Evolutionary conservation across 2,888 invertebrate species (phyloP).

Genomic region (Macrophya alboannulata): DNA sequence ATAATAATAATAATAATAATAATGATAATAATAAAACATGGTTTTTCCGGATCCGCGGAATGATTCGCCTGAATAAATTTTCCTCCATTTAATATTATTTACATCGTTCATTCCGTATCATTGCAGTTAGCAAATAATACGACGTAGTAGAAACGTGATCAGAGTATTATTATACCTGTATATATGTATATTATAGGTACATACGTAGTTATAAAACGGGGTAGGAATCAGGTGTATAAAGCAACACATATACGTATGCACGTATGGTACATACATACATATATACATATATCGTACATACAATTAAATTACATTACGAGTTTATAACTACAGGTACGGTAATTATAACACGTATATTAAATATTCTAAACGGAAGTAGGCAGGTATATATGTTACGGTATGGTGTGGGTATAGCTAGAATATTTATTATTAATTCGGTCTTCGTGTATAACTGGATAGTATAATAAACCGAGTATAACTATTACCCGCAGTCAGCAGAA

Average conservation of each 20-base stretch:
- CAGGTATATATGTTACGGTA: not conserved
- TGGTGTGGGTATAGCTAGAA: not conserved
- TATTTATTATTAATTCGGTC: conserved; percentile 16
- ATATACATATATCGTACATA: not conserved
- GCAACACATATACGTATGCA: no score
- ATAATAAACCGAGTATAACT: not conserved
- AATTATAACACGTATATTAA: conserved; percentile 25
- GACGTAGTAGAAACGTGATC: not conserved
- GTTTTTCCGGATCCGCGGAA: no score
- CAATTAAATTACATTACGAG: not conserved
- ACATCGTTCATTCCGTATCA: no score
- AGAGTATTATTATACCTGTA: not conserved
- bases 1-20: not conserved
- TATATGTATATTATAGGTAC: no score
- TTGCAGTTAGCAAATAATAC: not conserved
- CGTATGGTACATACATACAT: not conserved
- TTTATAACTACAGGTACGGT: not conserved
- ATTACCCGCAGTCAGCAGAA: not conserved
- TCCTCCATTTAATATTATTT: no score
- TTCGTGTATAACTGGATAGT: not conserved
- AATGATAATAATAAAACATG: not conserved
- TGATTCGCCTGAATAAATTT: no score
- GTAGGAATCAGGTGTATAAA: not conserved
- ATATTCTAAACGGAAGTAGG: conserved; percentile 42
- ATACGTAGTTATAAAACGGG: no score